Conservation (phyloP, 2,888 invertebrate genomes). For the Micoletzkya japonica region DNA sequence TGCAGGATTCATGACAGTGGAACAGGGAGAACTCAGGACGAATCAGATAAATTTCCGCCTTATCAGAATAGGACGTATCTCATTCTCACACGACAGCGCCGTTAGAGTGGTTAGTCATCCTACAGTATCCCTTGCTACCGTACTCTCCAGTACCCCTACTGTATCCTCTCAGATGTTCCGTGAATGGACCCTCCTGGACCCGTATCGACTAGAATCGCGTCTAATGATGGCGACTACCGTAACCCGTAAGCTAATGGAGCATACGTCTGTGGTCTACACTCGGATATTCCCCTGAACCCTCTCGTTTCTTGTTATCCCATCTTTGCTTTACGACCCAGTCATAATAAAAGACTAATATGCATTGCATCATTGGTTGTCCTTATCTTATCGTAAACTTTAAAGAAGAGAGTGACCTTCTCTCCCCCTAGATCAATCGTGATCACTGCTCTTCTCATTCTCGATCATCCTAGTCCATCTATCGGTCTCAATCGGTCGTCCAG, state of each 20-base stretch:
- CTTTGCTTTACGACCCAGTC: no score
- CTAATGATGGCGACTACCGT: conserved; percentile 59
- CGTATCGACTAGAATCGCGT: conserved; percentile 55
- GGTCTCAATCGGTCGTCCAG: no score
- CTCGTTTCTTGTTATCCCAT: no score
- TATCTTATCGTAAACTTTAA: no score
- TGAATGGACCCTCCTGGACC: conserved; percentile 61
- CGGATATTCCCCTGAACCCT: conserved; percentile 54
- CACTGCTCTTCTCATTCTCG: no score
- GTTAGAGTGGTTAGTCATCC: conserved; percentile 50
- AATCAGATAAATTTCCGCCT: conserved; percentile 55
- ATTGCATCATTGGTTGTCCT: no score
- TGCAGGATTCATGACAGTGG: conserved; percentile 57
- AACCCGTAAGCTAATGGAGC: conserved; percentile 55
- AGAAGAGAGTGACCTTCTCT: no score
- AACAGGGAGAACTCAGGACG: conserved; percentile 51
- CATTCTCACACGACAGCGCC: conserved; percentile 59
- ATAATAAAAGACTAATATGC: no score
- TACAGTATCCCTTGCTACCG: not conserved
- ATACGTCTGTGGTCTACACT: conserved; percentile 58
- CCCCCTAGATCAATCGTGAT: no score
- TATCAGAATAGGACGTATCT: conserved; percentile 56
- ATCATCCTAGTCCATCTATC: no score
- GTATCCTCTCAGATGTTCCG: conserved; percentile 54
- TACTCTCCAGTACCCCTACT: not conserved